Base-by-base conservation (phyloP, 2,888 invertebrate genomes). In the Drosophila bunnanda region DNA sequence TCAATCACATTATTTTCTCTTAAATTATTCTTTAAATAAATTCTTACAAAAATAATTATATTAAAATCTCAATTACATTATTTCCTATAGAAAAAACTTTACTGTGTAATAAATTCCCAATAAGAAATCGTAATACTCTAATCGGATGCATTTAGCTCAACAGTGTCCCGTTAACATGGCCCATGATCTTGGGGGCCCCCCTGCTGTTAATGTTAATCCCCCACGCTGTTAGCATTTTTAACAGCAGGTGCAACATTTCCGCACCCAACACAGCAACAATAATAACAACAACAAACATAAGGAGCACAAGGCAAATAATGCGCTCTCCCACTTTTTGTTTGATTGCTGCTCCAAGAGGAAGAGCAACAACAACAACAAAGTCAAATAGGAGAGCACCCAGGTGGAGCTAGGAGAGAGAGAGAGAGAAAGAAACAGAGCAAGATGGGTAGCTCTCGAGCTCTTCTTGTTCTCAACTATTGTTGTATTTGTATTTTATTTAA, bases 281-380 rank as follows among this genome's bases (percentile, higher is more conserved):
- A 57, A 61, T 53, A 68, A 67, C 72, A 73, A 56, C 28, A 50
- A 36, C n/a, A 54, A 73, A 67, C 72, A 84, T 88, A 86, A 83
- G 83, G 86, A 86, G 64, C 73, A 77, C 73, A 77, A 75, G 78
- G 79, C 86, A 83, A 83, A 83, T 83, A 83, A 82, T 88, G 32
- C 32, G 85, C 85, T 85, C 56, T 52, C 46, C 39, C 71, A 77
- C 79, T 79, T 75, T 82, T 81, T 79, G 71, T 67, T 67, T 68
- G 77, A 80, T 78, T 78, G 87, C 75, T 77, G 72, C 68, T 76
- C 9, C 15, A 32, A 30, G 30, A 13, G 17, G 17, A 85, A 73
- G 70, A 78, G 75, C n/a, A 55, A 25, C 32, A 67, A 68, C 64
- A 65, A 53, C 44, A 80, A 72, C 80, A 82, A 74, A 78, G 65